Evolutionary conservation across 92 coral and sea anemone genomes (phyloP).

Genomic region (Parazoanthus swiftii): DNA sequence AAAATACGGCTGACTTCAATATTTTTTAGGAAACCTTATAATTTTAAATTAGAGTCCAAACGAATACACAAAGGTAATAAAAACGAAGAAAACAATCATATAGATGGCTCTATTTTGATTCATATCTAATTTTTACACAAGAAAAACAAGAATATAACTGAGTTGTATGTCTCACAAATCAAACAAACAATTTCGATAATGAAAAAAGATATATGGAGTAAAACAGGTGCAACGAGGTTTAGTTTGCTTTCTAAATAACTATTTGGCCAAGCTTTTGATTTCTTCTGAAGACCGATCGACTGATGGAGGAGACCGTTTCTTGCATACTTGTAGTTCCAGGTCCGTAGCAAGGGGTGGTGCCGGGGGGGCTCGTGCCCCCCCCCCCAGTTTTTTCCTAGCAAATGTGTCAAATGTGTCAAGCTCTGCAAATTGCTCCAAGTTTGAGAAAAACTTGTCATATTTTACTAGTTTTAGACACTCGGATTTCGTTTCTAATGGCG

Average conservation of each 20-base stretch:
- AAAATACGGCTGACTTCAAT: neutral
- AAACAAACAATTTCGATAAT: neutral
- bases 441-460: too few species aligned
- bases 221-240: neutral
- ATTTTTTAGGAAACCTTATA: neutral
- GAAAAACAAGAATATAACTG: neutral
- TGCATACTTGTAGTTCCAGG: slow-evolving; percentile 11
- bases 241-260: neutral
- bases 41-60: too few species aligned
- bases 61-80: neutral
- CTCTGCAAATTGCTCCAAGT: too few species aligned
- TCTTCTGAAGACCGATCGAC: neutral
- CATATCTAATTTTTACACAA: neutral
- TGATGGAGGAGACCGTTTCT: slow-evolving; percentile 23
- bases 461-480: too few species aligned
- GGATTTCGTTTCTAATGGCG: too few species aligned
- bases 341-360: too few species aligned
- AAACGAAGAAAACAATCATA: too few species aligned
- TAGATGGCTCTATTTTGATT: too few species aligned
- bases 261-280: slow-evolving; percentile 1
- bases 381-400: too few species aligned
- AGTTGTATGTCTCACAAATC: neutral
- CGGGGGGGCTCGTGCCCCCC: too few species aligned
- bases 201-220: neutral
- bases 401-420: too few species aligned